phyloP scores from a whole-genome alignment of 2,797 vertebrate genomes.

The Eptatretus atami region DNA sequence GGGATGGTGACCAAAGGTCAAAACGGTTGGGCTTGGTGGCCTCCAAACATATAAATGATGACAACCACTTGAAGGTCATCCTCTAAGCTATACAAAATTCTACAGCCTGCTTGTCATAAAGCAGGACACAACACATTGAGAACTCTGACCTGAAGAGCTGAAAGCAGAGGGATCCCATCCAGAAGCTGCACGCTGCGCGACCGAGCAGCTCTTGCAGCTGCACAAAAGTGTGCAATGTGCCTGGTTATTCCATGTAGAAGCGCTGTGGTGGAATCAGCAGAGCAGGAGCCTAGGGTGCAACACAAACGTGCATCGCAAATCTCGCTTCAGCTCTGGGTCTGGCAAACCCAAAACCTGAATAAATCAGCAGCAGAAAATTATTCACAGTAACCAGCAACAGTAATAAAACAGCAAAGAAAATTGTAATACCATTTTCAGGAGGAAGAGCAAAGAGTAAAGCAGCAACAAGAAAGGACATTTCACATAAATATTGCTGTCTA shows the following conservation, averaged over 20 bases:
- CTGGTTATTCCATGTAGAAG: conserved; percentile 68
- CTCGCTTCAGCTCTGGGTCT: conserved; percentile 28
- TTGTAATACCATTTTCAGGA: too few relatives aligned
- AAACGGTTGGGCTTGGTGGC: too few relatives aligned
- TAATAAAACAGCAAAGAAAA: neutral
- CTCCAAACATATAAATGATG: too few relatives aligned
- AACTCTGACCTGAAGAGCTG: conserved; percentile 39
- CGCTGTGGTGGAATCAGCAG: conserved; percentile 87
- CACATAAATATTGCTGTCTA: too few relatives aligned
- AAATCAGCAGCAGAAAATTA: rapidly evolving
- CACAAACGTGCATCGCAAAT: conserved; percentile 42
- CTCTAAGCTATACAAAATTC: too few relatives aligned
- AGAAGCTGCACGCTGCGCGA: conserved; percentile 61
- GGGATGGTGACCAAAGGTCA: too few relatives aligned
- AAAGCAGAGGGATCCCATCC: too few relatives aligned
- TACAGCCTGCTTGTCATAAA: too few relatives aligned
- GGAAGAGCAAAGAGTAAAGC: too few relatives aligned
- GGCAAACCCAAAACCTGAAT: conserved; percentile 32
- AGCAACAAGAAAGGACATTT: too few relatives aligned
- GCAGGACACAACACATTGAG: too few relatives aligned
- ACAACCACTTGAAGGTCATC: too few relatives aligned
- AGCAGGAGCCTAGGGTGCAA: conserved; percentile 77
- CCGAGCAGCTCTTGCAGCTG: conserved; percentile 77
- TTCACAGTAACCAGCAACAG: neutral
- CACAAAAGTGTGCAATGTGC: conserved; percentile 77